Evolutionary conservation across 2,797 vertebrate genomes (phyloP).

Genomic region (Fringilla coelebs): DNA sequence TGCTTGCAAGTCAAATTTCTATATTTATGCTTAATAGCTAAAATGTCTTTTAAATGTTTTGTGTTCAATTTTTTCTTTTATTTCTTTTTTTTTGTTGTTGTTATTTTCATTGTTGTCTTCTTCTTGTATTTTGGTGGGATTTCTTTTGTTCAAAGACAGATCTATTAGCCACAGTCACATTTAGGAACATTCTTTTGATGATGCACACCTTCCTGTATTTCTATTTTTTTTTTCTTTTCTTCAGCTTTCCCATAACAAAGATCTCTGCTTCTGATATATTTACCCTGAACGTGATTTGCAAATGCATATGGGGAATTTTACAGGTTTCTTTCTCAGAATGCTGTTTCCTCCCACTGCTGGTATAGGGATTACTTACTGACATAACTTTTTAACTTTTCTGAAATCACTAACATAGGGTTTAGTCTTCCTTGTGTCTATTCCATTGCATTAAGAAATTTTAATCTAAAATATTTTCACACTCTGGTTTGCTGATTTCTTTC

Average conservation of each 20-base stretch:
- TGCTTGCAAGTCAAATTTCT: background rate
- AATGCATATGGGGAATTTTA: background rate
- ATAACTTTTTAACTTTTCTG: background rate
- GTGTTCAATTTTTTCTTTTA: background rate
- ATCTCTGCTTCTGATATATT: background rate
- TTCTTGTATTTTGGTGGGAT: too few species aligned
- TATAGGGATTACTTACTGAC: background rate
- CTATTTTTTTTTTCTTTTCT: background rate
- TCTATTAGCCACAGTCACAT: background rate
- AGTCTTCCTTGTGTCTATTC: background rate
- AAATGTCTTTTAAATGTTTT: background rate
- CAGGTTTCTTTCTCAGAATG: background rate
- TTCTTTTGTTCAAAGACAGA: background rate
- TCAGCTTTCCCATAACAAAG: background rate
- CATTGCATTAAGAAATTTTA: background rate
- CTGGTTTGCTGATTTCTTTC: background rate
- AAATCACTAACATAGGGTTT: background rate
- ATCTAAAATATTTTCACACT: background rate
- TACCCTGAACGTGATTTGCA: background rate
- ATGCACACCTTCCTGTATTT: background rate
- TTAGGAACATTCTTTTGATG: background rate
- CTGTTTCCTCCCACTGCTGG: background rate
- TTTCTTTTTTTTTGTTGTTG: background rate
- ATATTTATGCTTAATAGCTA: background rate
- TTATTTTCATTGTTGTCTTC: fast-evolving